phyloP scores from a whole-genome alignment of 2,888 invertebrate genomes.

The Priocnemis perturbator region DNA sequence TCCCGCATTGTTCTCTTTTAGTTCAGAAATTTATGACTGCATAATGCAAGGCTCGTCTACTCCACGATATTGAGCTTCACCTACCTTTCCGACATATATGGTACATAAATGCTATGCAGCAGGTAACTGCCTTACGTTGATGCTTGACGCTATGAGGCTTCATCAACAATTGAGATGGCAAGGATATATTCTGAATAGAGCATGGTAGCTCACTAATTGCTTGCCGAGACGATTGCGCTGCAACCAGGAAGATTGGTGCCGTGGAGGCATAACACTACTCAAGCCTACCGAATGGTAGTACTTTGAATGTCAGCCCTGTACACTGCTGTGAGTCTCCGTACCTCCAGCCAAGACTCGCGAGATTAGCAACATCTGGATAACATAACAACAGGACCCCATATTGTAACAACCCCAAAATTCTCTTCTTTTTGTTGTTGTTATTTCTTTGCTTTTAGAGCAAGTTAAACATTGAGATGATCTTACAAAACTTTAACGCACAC shows the following conservation, averaged over 20 bases:
- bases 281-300: slow-evolving; percentile 73
- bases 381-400: slow-evolving; percentile 64
- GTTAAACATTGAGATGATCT: slow-evolving; percentile 51
- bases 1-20: too few relatives aligned
- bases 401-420: slow-evolving; percentile 59
- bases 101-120: slow-evolving; percentile 75
- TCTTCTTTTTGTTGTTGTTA: slow-evolving; percentile 27
- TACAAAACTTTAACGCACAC: slow-evolving; percentile 28
- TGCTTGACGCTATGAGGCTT: slow-evolving; percentile 72
- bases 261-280: slow-evolving; percentile 73
- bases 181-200: slow-evolving; percentile 69
- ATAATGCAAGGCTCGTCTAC: slow-evolving; percentile 53
- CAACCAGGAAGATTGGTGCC: slow-evolving; percentile 68
- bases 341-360: slow-evolving; percentile 69
- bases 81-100: slow-evolving; percentile 74
- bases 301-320: slow-evolving; percentile 73
- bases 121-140: slow-evolving; percentile 72
- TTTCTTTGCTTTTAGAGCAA: slow-evolving; percentile 50
- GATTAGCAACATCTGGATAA: slow-evolving; percentile 73
- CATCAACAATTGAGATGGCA: slow-evolving; percentile 72
- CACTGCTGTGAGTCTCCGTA: slow-evolving; percentile 66
- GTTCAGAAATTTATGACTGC: slow-evolving; percentile 7
- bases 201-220: slow-evolving; percentile 70
- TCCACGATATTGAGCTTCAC: slow-evolving; percentile 60
- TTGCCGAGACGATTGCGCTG: slow-evolving; percentile 69